These are phyloP conservation scores for Boloria selene DNA, from an alignment of 2,888 invertebrate species.

Conservation along the genomic window DNA sequence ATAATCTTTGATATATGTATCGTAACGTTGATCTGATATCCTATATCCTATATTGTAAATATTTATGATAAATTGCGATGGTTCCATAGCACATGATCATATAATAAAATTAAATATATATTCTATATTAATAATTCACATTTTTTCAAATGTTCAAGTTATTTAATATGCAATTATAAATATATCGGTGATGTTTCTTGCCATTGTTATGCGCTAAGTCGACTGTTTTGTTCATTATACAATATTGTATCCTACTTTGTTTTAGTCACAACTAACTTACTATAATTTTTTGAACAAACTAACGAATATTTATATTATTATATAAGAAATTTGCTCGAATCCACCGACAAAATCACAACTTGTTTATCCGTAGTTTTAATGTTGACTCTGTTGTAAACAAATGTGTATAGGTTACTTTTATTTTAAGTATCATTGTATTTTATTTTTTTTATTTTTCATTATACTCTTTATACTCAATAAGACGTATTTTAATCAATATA, in stretches of 20 bases:
- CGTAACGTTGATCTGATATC: slow-evolving; percentile 10
- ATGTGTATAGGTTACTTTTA: slow-evolving; percentile 23
- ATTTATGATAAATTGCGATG: slow-evolving; percentile 2
- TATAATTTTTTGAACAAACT: slow-evolving; percentile 15
- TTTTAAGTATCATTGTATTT: slow-evolving; percentile 15
- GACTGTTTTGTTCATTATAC: slow-evolving; percentile 7
- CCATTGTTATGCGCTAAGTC: slow-evolving; percentile 9
- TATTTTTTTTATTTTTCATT: slow-evolving; percentile 27
- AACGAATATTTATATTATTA: slow-evolving; percentile 16
- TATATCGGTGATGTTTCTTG: slow-evolving; percentile 13
- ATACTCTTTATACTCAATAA: slow-evolving; percentile 32
- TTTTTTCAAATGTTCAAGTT: slow-evolving; percentile 17
- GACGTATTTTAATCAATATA: slow-evolving; percentile 25
- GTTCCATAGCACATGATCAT: slow-evolving; percentile 8
- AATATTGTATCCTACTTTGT: slow-evolving; percentile 4
- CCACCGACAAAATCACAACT: slow-evolving; percentile 32
- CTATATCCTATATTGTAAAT: slow-evolving; percentile 20
- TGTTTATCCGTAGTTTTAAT: slow-evolving; percentile 8
- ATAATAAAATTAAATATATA: slow-evolving; percentile 12
- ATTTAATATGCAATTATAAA: slow-evolving; percentile 13
- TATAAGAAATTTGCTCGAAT: slow-evolving; percentile 25
- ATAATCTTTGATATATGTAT: slow-evolving; percentile 10
- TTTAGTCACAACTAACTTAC: slow-evolving; percentile 13
- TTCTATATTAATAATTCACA: slow-evolving; percentile 19
- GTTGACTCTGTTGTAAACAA: slow-evolving; percentile 27